phyloP scores from a whole-genome alignment of 2,113 vertebrate species.

The Peucedramus taeniatus region DNA sequence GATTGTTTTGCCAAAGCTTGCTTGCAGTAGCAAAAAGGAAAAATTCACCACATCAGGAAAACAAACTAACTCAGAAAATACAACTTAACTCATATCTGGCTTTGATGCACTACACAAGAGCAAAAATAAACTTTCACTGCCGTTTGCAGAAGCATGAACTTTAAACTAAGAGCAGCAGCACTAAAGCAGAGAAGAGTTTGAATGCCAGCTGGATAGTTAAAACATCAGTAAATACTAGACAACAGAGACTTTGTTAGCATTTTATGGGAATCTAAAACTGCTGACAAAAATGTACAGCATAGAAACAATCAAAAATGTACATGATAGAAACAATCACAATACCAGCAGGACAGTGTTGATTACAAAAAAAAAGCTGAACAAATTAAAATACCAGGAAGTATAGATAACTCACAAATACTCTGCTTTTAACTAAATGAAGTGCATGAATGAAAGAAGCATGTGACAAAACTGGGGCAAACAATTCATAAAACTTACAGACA shows the following conservation, averaged over 20 bases:
- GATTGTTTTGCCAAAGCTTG: background rate
- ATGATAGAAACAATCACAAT: background rate
- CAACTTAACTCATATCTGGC: background rate
- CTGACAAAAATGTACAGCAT: background rate
- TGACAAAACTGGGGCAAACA: background rate
- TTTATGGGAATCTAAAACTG: background rate
- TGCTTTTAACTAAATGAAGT: background rate
- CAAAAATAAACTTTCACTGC: background rate
- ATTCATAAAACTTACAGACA: background rate
- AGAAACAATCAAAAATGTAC: background rate
- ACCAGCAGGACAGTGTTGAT: background rate
- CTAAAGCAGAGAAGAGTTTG: background rate
- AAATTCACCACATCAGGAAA: background rate
- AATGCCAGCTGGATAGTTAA: background rate
- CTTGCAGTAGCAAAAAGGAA: background rate
- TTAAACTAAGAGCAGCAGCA: background rate
- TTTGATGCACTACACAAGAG: background rate
- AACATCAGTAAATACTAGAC: background rate
- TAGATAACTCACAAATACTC: background rate
- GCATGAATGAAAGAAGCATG: background rate
- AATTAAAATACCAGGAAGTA: background rate
- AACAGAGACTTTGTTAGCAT: background rate
- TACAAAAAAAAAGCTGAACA: background rate
- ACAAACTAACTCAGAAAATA: background rate
- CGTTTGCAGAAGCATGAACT: conserved; percentile 25